Base-by-base conservation (phyloP, 2,113 vertebrate genomes). In the Bungarus multicinctus region DNA sequence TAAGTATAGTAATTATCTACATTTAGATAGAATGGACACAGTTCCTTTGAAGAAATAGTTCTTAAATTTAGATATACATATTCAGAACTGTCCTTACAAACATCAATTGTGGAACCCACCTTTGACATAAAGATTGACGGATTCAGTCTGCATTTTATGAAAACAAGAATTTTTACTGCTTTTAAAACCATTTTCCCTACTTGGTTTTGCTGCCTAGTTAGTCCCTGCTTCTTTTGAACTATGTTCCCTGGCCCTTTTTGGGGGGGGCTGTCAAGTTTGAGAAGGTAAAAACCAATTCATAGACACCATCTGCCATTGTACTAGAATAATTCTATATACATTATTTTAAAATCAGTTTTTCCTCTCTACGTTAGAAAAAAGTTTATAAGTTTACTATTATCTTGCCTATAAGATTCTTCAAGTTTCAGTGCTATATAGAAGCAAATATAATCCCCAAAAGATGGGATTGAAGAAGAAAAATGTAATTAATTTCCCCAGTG, bases 91-190 rank as follows among this genome's bases (percentile, higher is more conserved):
- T 89, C 53, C 10, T 69, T 25, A 22, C 47, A 23, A 43, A 22
- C 0, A 0, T 81, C 45, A 88, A 9, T 55, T 86, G 2, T 39
- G 43, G 53, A 27, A 88, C 55, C 4, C 86, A n/a, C 0, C 91
- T 54, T 0, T 85, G 18, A 52, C 5, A 22, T 43, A 57, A 93
- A 0, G 2, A 25, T 18, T 45, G 25, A 34, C 30, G 0, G 39
- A 0, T 0, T 0, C 0, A 81, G 8, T 0, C 86, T 92, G 54
- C 4, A 12, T 23, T 52, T 89, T 50, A 12, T 18, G 64, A 18
- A 22, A 93, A 69, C 8, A 89, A 22, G 14, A 3, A 25, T 58
- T 10, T 69, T 89, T 0, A 88, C 9, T 89, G n/a, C 52, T 60
- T 7, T 45, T 89, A 58, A 91, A 50, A 22, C 12, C 30, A 81